Evolutionary conservation across 2,888 invertebrate genomes (phyloP).

Genomic region (Prosopocoilus inquinatus): DNA sequence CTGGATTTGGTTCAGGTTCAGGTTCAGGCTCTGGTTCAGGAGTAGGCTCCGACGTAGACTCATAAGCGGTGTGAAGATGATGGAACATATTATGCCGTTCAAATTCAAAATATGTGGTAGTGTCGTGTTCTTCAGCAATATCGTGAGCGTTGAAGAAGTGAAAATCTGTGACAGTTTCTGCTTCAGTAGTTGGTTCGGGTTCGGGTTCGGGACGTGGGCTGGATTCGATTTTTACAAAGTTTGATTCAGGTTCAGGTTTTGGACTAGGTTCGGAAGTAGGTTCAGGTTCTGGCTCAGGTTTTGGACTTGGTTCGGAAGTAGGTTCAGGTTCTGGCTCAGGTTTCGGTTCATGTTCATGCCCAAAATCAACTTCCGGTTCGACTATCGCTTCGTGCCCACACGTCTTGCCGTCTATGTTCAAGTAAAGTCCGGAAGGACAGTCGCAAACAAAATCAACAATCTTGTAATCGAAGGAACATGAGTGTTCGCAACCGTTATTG

Average conservation of each 20-base stretch:
- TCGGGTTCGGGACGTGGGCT: constrained; percentile 34
- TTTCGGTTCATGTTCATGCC: constrained; percentile 35
- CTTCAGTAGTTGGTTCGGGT: constrained; percentile 27
- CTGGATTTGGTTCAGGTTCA: constrained; percentile 32
- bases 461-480: constrained; percentile 65
- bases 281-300: constrained; percentile 33
- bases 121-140: too few relatives aligned
- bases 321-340: constrained; percentile 31
- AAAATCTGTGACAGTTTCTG: constrained; percentile 24
- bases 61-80: constrained; percentile 41
- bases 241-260: constrained; percentile 34
- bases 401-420: constrained; percentile 52
- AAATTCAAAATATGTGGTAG: too few relatives aligned
- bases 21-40: constrained; percentile 32
- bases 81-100: constrained; percentile 37
- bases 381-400: constrained; percentile 42
- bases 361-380: constrained; percentile 39
- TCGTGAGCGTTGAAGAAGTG: too few relatives aligned
- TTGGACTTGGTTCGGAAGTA: constrained; percentile 25
- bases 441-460: constrained; percentile 62
- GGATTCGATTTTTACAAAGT: constrained; percentile 31
- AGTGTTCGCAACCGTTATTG: constrained; percentile 64
- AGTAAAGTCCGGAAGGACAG: constrained; percentile 59
- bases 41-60: constrained; percentile 27
- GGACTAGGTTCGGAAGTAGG: constrained; percentile 16